phyloP scores from a whole-genome alignment of 2,888 invertebrate genomes.

The Tyria jacobaeae region DNA sequence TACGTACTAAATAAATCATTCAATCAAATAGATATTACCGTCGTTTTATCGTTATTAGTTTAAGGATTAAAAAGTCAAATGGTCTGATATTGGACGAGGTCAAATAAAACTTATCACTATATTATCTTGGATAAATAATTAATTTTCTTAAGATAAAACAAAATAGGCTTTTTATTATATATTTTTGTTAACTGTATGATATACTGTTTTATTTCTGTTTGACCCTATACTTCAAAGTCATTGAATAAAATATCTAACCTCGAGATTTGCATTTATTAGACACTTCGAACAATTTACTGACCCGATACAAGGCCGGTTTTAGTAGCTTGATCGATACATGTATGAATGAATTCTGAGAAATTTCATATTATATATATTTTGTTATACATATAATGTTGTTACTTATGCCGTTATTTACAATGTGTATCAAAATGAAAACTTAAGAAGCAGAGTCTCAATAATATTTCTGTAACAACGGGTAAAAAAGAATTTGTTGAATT shows the following conservation, averaged over 20 bases:
- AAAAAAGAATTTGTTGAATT: too few species aligned
- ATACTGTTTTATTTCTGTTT: background rate
- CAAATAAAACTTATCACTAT: too few species aligned
- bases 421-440: too few species aligned
- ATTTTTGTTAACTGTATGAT: background rate
- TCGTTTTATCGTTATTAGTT: too few species aligned
- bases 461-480: too few species aligned
- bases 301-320: constrained; percentile 18
- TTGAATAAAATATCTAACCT: constrained; percentile 2
- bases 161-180: background rate
- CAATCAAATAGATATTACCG: too few species aligned
- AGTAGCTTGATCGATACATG: constrained; percentile 12
- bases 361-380: background rate
- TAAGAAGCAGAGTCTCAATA: too few species aligned
- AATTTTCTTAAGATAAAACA: background rate
- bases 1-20: too few species aligned
- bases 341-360: background rate
- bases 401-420: too few species aligned
- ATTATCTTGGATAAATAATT: background rate
- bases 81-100: too few species aligned
- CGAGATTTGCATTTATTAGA: constrained; percentile 19
- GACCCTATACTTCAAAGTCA: constrained; percentile 24
- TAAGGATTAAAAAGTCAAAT: too few species aligned
- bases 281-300: background rate
- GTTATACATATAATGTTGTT: too few species aligned